These are phyloP conservation scores for Nettapus auritus DNA, from an alignment of 2,113 vertebrate genomes.

Conservation along the genomic window DNA sequence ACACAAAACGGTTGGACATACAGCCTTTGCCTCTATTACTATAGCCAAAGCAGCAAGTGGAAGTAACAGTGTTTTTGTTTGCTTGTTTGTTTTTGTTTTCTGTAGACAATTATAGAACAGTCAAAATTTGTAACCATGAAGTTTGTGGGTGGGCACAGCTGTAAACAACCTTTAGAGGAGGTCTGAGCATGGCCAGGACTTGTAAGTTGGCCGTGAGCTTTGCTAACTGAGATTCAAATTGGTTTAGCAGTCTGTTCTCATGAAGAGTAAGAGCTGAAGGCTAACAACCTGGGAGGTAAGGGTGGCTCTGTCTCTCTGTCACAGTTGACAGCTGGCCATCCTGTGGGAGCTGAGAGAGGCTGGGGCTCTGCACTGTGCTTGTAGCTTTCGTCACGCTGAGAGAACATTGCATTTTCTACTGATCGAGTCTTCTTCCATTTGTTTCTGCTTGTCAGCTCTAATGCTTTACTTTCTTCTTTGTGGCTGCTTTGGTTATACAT, in stretches of 20 bases:
- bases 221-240: not conserved
- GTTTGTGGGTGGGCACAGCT: not conserved
- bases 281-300: not conserved
- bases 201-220: not conserved
- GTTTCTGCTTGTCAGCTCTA: not conserved
- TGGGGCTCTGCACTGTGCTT: not conserved
- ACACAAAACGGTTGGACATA: not conserved
- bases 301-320: not conserved
- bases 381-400: not conserved
- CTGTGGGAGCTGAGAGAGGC: not conserved
- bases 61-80: not conserved
- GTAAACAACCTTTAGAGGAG: not conserved
- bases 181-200: not conserved
- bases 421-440: not conserved
- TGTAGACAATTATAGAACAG: not conserved
- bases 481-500: not conserved
- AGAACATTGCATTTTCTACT: not conserved
- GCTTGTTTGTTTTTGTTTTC: not conserved
- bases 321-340: not conserved
- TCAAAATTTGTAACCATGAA: not conserved
- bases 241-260: not conserved
- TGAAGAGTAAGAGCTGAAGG: not conserved
- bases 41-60: not conserved
- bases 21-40: not conserved
- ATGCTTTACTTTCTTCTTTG: not conserved